Evolutionary conservation across 2,888 invertebrate species (phyloP).

Genomic region (Cactoblastis cactorum): DNA sequence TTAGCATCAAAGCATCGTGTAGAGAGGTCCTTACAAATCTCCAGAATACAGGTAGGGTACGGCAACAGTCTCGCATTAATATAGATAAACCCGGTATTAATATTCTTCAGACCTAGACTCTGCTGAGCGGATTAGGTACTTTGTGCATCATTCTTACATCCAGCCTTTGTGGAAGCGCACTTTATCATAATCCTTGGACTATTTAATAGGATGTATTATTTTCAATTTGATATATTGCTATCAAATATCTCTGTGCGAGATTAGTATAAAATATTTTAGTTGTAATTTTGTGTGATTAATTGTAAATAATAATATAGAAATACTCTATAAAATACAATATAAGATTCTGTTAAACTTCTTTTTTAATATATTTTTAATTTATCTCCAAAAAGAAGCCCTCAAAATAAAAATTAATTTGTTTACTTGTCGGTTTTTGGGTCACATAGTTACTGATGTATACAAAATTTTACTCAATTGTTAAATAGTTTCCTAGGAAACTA

Average conservation of each 20-base stretch:
- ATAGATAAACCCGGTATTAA: slow-evolving; percentile 22
- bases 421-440: too few relatives aligned
- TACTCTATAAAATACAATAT: too few relatives aligned
- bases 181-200: neutral
- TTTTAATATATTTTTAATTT: too few relatives aligned
- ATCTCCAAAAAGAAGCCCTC: too few relatives aligned
- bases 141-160: slow-evolving; percentile 11
- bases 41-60: neutral
- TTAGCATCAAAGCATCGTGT: neutral
- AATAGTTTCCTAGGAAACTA: too few relatives aligned
- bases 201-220: neutral
- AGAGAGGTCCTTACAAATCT: neutral
- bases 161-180: neutral
- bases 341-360: too few relatives aligned
- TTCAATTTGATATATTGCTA: neutral
- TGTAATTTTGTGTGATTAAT: too few relatives aligned
- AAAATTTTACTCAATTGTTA: too few relatives aligned
- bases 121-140: slow-evolving; percentile 17
- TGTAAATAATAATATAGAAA: too few relatives aligned
- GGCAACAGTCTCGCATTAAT: slow-evolving; percentile 17
- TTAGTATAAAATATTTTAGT: neutral
- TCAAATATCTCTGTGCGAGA: neutral
- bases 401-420: too few relatives aligned
- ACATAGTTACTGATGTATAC: too few relatives aligned
- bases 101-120: slow-evolving; percentile 16